Evolutionary conservation across 2,797 vertebrate genomes (phyloP).

Genomic region (Phaenicophaeus curvirostris): DNA sequence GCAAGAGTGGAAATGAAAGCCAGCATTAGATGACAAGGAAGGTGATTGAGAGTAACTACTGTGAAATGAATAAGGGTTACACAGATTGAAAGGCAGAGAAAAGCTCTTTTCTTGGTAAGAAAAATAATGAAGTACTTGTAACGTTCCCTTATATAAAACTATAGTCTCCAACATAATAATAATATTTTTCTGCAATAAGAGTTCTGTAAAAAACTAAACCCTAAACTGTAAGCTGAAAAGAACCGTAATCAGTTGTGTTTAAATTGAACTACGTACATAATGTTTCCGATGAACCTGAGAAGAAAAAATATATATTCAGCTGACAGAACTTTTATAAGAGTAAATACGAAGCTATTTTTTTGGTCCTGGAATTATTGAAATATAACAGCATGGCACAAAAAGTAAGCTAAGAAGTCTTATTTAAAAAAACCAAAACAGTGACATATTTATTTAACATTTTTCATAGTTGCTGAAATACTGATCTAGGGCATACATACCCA

Average conservation of each 20-base stretch:
- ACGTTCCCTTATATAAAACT: background rate
- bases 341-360: background rate
- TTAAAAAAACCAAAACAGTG: background rate
- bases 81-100: background rate
- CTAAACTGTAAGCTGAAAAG: background rate
- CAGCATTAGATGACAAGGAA: background rate
- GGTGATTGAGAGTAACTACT: conserved; percentile 9
- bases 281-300: background rate
- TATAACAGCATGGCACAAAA: background rate
- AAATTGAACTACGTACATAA: background rate
- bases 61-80: background rate
- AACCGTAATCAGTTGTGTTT: background rate
- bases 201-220: background rate
- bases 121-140: background rate
- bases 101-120: background rate
- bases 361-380: background rate
- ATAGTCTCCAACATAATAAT: background rate
- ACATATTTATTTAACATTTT: conserved; percentile 45
- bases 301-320: background rate
- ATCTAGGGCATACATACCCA: conserved; percentile 30
- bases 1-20: conserved; percentile 42
- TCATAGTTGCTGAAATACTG: conserved; percentile 24
- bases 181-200: background rate
- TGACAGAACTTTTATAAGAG: background rate
- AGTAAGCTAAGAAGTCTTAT: conserved; percentile 22